Base-by-base conservation (phyloP, 2,797 vertebrate genomes). In the Gallinago stenura region DNA sequence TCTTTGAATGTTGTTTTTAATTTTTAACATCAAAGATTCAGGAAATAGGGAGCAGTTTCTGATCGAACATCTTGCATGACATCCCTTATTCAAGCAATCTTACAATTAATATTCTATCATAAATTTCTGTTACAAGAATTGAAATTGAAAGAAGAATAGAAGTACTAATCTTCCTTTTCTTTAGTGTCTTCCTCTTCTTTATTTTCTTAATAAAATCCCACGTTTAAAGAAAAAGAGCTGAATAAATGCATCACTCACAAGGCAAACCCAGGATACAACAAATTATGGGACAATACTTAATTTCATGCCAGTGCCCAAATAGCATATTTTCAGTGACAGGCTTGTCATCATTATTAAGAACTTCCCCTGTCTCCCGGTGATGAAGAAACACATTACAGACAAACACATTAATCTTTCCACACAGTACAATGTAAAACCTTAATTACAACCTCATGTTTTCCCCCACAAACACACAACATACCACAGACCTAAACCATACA, bases 371-470 rank as follows among this genome's bases (percentile, higher is more conserved):
- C 51, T 77, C 80, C 85, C 86, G 86, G 54, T 91, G 80, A 96
- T 94, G 95, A 97, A 96, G 96, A 96, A 96, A 96, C 94, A 91
- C 83, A 72, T 91, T 94, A 93, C 94, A 96, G 96, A 93, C 89
- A 96, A 95, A 95, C 80, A 91, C 94, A 97, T 97, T 96, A 96
- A 97, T 97, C 94, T 97, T 97, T 94, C 96, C 73, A 76, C 96
- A 93, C 51, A 95, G 85, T 90, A 96, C 89, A 95, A 95, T 89
- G 91, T 93, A 95, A 96, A 94, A 95, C 87, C 73, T 96, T 96
- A 97, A 97, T 96, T 95, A 91, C 83, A 96, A 96, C 96, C 96
- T 96, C 91, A 96, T 96, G 96, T 82, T 91, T 96, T 39, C 46
- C 66, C 91, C 91, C 61, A 66, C 94, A 96, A 95, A 95, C 66